A percentile compares a stretch with the other conserved stretches of the same genome.
Conservation (phyloP, 1,140 invertebrate genomes). For the Drosophila sp. region DNA sequence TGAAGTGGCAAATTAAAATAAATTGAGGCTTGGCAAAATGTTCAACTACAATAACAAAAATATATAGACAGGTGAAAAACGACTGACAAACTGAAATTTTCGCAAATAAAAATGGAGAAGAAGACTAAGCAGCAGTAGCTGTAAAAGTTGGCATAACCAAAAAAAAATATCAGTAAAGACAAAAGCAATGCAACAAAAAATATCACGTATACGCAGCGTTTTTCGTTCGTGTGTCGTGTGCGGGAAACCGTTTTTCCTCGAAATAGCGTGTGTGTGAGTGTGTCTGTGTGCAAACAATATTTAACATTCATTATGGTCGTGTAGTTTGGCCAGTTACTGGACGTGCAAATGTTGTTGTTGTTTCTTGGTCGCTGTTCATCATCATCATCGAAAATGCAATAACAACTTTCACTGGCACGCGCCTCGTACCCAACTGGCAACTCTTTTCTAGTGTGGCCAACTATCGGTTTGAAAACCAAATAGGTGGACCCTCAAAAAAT, state of each 20-base stretch:
- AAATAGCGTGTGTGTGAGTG: constrained; percentile 7
- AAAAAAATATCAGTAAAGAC: constrained; percentile 38
- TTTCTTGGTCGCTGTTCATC: constrained; percentile 20
- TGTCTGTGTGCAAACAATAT: constrained; percentile 66
- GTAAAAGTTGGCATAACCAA: constrained; percentile 41
- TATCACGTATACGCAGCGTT: constrained; percentile 54
- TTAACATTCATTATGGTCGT: constrained; percentile 66
- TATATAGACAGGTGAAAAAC: constrained; percentile 23
- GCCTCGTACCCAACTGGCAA: constrained; percentile 7
- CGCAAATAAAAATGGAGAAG: constrained; percentile 26
- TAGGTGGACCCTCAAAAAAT: too few species aligned
- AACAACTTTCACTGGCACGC: constrained; percentile 72
- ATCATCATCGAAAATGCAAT: constrained; percentile 59
- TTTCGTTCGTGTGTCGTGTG: constrained; percentile 32
- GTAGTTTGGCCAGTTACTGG: constrained; percentile 54
- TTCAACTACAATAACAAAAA: constrained; percentile 27
- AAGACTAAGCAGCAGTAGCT: constrained; percentile 6
- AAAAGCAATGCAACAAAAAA: constrained; percentile 21
- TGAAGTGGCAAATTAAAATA: constrained; percentile 69
- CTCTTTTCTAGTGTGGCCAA: too few species aligned
- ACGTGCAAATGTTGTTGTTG: neutral
- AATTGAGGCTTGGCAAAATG: constrained; percentile 62
- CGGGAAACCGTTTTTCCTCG: constrained; percentile 45
- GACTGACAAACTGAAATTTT: constrained; percentile 60
- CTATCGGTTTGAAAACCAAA: too few species aligned